These are phyloP conservation scores for Pagrus major DNA, from an alignment of 2,113 vertebrate genomes.

Conservation along the genomic window DNA sequence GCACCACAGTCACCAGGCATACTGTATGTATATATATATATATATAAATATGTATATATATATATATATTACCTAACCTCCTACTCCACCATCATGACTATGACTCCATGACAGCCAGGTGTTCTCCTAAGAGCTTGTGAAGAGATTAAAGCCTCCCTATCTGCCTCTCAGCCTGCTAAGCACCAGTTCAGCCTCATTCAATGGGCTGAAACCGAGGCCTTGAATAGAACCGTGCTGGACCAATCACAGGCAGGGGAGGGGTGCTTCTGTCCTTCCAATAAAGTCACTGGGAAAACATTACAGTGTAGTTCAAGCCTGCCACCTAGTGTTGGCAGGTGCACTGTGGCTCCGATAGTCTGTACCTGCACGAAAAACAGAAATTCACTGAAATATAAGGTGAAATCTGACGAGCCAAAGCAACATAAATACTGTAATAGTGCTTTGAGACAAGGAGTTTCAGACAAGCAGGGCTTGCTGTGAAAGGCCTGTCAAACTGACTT, in stretches of 20 bases:
- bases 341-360: background rate
- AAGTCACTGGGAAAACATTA: conserved; percentile 8
- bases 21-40: background rate
- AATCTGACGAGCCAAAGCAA: background rate
- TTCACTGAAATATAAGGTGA: background rate
- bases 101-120: conserved; percentile 59
- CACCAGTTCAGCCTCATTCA: conserved; percentile 48
- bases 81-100: conserved; percentile 33
- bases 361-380: background rate
- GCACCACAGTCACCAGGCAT: background rate
- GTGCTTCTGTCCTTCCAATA: conserved; percentile 34
- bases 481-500: too few species aligned
- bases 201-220: conserved; percentile 42
- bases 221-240: conserved; percentile 57
- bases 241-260: conserved; percentile 66
- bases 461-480: too few species aligned
- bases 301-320: conserved; percentile 40
- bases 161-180: conserved; percentile 36
- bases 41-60: too few species aligned
- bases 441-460: too few species aligned
- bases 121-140: conserved; percentile 35
- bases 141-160: conserved; percentile 56
- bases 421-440: too few species aligned
- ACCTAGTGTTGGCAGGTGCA: conserved; percentile 51
- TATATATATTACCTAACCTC: conserved; percentile 30